A percentile compares a stretch with the other conserved stretches of the same genome.
phyloP scores from a whole-genome alignment of 2,113 vertebrate genomes.

The Saguinus midas region DNA sequence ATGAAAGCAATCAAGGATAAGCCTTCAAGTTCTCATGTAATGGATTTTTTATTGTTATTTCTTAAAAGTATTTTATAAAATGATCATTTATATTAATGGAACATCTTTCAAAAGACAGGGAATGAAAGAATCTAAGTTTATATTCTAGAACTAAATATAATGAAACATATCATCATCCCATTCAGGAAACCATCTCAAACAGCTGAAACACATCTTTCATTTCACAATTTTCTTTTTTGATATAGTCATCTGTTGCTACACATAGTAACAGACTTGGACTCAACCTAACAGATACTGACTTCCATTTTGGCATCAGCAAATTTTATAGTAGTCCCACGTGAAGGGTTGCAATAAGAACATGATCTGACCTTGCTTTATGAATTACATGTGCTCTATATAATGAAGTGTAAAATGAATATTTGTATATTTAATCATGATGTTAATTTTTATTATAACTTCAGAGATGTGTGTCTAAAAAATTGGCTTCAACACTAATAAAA shows the following conservation, averaged over 20 bases:
- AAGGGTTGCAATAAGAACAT: neutral
- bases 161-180: neutral
- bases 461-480: conserved; percentile 6
- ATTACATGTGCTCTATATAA: conserved; percentile 24
- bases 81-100: conserved; percentile 38
- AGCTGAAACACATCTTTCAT: conserved; percentile 40
- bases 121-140: conserved; percentile 46
- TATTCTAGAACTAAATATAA: conserved; percentile 31
- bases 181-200: conserved; percentile 13
- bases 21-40: conserved; percentile 26
- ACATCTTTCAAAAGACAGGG: conserved; percentile 45
- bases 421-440: conserved; percentile 44
- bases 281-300: neutral
- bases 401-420: conserved; percentile 51
- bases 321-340: conserved; percentile 9
- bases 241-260: neutral
- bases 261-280: neutral
- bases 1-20: conserved; percentile 49
- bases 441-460: conserved; percentile 56
- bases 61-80: conserved; percentile 45
- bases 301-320: conserved; percentile 42
- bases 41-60: conserved; percentile 56
- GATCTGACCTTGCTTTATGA: conserved; percentile 3
- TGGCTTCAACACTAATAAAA: neutral
- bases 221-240: neutral